phyloP scores from a whole-genome alignment of 2,113 vertebrate genomes.

The Synodontis membranacea region DNA sequence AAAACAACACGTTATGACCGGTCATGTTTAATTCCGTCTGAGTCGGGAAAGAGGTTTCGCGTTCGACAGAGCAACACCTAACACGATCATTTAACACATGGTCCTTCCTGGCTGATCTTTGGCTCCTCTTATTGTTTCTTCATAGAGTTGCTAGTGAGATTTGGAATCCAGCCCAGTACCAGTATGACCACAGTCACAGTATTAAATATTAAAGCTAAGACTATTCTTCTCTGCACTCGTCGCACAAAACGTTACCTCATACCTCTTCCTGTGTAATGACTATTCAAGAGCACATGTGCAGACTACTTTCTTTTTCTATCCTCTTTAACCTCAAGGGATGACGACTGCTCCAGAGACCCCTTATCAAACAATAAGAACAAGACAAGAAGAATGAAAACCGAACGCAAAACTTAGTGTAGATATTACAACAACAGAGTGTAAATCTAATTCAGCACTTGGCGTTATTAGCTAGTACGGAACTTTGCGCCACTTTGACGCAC shows the following conservation, averaged over 20 bases:
- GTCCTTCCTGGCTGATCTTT: background rate
- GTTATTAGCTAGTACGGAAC: no score
- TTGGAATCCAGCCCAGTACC: conserved; percentile 61
- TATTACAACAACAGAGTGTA: background rate
- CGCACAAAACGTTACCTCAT: conserved; percentile 60
- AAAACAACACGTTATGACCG: background rate
- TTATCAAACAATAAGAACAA: background rate
- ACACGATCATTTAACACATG: conserved; percentile 18
- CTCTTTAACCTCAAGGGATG: background rate
- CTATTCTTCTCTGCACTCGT: conserved; percentile 43
- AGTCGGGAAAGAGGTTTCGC: background rate
- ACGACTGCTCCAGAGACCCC: background rate
- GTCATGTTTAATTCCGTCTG: background rate
- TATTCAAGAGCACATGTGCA: conserved; percentile 61
- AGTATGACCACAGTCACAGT: conserved; percentile 63
- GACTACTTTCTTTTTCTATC: background rate
- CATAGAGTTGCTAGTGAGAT: conserved; percentile 62
- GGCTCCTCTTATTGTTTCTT: conserved; percentile 62
- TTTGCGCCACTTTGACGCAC: background rate
- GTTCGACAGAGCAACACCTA: no score
- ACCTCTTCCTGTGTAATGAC: conserved; percentile 61
- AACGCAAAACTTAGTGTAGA: background rate
- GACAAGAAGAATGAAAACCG: background rate
- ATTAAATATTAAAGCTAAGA: conserved; percentile 65
- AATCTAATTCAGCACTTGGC: no score